phyloP scores from a whole-genome alignment of 2,888 invertebrate genomes.

The Meloe dianella region DNA sequence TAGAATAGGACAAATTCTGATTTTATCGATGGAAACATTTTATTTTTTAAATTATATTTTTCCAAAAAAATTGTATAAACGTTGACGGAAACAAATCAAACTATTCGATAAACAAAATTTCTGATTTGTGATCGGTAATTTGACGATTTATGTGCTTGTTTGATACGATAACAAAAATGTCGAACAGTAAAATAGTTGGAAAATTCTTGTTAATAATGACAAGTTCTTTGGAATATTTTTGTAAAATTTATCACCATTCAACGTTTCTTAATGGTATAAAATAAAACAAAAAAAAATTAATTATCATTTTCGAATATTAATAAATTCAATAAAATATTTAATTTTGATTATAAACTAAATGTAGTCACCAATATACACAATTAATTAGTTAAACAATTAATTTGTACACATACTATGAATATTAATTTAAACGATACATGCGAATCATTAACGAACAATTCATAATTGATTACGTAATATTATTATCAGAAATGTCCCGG shows the following conservation, averaged over 20 bases:
- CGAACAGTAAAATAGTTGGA: neutral
- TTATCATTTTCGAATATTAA: neutral
- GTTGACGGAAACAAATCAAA: neutral
- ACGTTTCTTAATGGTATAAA: neutral
- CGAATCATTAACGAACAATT: neutral
- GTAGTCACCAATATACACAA: constrained; percentile 22
- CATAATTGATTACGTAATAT: constrained; percentile 11
- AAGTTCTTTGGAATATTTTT: neutral
- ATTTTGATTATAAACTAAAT: constrained; percentile 17
- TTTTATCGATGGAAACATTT: neutral
- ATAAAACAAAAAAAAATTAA: no score
- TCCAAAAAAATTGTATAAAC: neutral
- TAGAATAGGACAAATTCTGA: neutral
- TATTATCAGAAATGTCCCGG: neutral
- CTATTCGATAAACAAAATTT: neutral
- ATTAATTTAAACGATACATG: constrained; percentile 4
- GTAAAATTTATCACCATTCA: neutral
- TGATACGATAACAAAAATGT: neutral
- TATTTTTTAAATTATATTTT: no score
- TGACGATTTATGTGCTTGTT: neutral
- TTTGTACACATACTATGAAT: constrained; percentile 26
- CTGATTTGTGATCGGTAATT: neutral
- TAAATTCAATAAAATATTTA: constrained; percentile 17
- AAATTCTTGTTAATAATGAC: constrained; percentile 3
- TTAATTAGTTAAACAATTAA: constrained; percentile 27